These are phyloP conservation scores for Meloidogyne hapla DNA, from an alignment of 1,140 invertebrate genomes.

Conservation along the genomic window DNA sequence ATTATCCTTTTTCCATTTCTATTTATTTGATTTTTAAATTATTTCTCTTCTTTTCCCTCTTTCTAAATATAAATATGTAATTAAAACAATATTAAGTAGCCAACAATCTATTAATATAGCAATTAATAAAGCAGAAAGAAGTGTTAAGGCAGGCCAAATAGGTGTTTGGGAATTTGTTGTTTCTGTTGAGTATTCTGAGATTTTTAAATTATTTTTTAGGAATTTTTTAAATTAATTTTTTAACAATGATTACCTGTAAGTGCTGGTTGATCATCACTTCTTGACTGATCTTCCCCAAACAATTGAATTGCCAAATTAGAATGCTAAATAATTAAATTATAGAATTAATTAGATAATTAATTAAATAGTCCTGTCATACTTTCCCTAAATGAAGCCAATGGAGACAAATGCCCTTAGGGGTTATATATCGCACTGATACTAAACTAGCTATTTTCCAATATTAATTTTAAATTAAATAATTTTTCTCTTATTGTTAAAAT, in stretches of 20 bases:
- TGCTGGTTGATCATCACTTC: slow-evolving; percentile 14
- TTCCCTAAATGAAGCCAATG: too few relatives aligned
- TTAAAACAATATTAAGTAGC: slow-evolving; percentile 49
- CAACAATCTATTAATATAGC: slow-evolving; percentile 39
- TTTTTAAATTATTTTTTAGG: background rate
- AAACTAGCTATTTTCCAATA: too few relatives aligned
- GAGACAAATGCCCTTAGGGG: too few relatives aligned
- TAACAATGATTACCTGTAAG: too few relatives aligned
- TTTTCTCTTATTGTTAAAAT: background rate
- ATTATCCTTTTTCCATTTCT: background rate
- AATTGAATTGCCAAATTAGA: background rate
- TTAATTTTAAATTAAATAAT: too few relatives aligned
- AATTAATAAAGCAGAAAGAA: slow-evolving; percentile 29
- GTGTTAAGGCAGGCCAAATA: slow-evolving; percentile 27
- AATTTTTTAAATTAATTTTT: too few relatives aligned
- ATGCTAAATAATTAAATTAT: too few relatives aligned
- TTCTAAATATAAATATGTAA: slow-evolving; percentile 42
- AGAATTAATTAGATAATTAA: too few relatives aligned
- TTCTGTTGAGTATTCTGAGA: slow-evolving; percentile 17
- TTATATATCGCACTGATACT: too few relatives aligned
- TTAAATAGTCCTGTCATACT: too few relatives aligned
- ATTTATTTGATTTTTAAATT: background rate
- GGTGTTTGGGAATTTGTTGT: background rate
- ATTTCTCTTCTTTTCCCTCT: slow-evolving; percentile 13
- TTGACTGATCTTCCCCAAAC: background rate